Conservation (phyloP, 2,113 vertebrate genomes). For the Odocoileus hemionus region DNA sequence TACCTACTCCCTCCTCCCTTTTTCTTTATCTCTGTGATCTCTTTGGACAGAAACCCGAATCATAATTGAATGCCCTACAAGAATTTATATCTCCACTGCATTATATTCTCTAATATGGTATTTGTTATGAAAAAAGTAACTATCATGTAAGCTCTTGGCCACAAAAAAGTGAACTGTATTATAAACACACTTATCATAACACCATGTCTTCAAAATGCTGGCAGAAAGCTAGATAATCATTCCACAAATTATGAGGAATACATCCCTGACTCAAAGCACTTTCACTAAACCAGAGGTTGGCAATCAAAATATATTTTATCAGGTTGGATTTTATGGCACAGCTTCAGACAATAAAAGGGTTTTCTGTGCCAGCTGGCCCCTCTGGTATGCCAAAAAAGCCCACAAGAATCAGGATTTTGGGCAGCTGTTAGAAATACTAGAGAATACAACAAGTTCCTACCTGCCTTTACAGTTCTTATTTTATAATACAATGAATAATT, state of each 20-base stretch:
- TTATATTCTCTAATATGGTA: constrained; percentile 55
- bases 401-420: background rate
- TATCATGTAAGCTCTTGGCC: constrained; percentile 41
- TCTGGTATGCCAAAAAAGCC: background rate
- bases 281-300: background rate
- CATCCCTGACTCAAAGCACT: background rate
- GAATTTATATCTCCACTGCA: background rate
- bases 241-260: constrained; percentile 17
- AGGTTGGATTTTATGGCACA: background rate
- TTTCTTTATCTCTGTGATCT: constrained; percentile 16
- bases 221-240: constrained; percentile 33
- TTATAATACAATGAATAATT: background rate
- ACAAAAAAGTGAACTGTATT: constrained; percentile 47
- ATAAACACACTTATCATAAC: constrained; percentile 50
- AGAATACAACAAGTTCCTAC: background rate
- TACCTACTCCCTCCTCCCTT: background rate
- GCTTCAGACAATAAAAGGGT: background rate
- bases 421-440: background rate
- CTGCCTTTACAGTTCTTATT: background rate
- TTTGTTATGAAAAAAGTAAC: constrained; percentile 53
- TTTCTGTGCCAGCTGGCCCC: background rate
- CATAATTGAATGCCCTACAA: background rate
- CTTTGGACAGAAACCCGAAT: constrained; percentile 29
- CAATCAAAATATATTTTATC: constrained; percentile 1
- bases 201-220: constrained; percentile 49